Percentiles rank a stretch among this genome's conserved stretches.
These are phyloP conservation scores for Pollenia griseotomentosa DNA, from an alignment of 2,888 invertebrate species.

Conservation along the genomic window DNA sequence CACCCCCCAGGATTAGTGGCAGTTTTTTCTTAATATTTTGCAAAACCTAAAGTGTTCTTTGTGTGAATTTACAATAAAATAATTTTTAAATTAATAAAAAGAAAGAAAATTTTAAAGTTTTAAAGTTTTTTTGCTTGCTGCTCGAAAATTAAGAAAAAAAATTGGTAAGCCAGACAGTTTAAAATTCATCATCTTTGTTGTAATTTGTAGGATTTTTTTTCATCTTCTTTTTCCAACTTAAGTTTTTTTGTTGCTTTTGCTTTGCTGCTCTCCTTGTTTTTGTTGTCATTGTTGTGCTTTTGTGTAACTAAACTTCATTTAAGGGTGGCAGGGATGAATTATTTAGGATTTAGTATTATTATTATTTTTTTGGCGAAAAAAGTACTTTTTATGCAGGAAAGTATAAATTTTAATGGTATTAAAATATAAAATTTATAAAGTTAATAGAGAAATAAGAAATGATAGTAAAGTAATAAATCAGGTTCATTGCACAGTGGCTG, in stretches of 20 bases:
- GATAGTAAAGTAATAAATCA: neutral
- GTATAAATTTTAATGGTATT: neutral
- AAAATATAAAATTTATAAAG: too few species aligned
- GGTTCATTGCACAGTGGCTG: too few species aligned
- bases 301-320: constrained; percentile 59
- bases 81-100: neutral
- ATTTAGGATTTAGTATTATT: constrained; percentile 47
- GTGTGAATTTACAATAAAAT: neutral
- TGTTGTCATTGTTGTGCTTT: constrained; percentile 40
- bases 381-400: constrained; percentile 34
- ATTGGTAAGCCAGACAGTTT: constrained; percentile 67
- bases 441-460: neutral
- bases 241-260: constrained; percentile 22
- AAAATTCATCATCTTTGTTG: constrained; percentile 62
- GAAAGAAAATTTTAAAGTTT: constrained; percentile 22
- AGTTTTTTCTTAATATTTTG: constrained; percentile 73
- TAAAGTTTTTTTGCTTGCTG: neutral
- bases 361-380: constrained; percentile 15
- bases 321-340: constrained; percentile 67
- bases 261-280: neutral
- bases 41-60: constrained; percentile 46
- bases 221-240: constrained; percentile 26
- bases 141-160: constrained; percentile 30
- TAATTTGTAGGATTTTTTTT: constrained; percentile 41
- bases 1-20: constrained; percentile 83